A percentile compares a stretch with the other conserved stretches of the same genome.
These are phyloP conservation scores for Gonocerus acuteangulatus DNA, from an alignment of 2,888 invertebrate species.

Conservation along the genomic window DNA sequence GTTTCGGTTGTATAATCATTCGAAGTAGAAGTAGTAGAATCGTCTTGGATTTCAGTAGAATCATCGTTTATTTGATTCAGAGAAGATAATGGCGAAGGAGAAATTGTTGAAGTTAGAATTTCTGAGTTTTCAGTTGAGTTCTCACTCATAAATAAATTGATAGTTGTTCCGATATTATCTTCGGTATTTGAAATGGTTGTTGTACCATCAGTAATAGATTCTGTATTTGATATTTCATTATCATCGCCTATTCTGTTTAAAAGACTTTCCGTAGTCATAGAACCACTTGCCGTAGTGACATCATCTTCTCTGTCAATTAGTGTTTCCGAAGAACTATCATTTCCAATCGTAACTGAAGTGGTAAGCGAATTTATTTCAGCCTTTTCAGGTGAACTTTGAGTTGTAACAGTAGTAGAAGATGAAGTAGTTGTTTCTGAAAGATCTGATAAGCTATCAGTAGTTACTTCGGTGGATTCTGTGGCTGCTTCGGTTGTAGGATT, in stretches of 20 bases:
- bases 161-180: too few species aligned
- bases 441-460: too few species aligned
- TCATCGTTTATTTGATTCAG: too few species aligned
- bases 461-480: not conserved
- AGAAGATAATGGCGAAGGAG: too few species aligned
- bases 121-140: too few species aligned
- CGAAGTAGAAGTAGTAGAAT: not conserved
- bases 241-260: not conserved
- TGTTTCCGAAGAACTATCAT: not conserved
- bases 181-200: not conserved
- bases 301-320: not conserved
- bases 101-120: too few species aligned
- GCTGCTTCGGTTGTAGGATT: not conserved
- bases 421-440: not conserved
- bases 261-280: not conserved
- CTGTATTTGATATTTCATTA: not conserved
- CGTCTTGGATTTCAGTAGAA: not conserved
- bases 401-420: not conserved
- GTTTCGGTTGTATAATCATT: not conserved
- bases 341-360: not conserved
- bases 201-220: not conserved
- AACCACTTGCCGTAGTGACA: not conserved
- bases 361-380: not conserved
- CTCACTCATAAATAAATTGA: too few species aligned
- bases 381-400: not conserved